phyloP scores from a whole-genome alignment of 1,140 invertebrate genomes.

The Polypedilum vanderplanki region DNA sequence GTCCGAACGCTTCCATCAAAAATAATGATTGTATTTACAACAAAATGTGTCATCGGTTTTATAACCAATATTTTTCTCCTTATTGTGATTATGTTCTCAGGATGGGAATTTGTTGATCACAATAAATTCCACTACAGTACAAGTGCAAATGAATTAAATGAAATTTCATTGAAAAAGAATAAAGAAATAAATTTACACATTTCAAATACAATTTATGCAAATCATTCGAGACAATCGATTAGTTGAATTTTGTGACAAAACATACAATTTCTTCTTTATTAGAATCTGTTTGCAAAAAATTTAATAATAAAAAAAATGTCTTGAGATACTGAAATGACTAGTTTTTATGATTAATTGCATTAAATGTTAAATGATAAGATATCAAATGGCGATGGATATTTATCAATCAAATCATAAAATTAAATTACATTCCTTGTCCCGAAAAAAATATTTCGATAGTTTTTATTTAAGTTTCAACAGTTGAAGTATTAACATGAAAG shows the following conservation, averaged over 20 bases:
- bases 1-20: background rate
- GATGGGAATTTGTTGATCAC: background rate
- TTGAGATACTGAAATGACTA: background rate
- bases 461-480: background rate
- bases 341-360: background rate
- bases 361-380: background rate
- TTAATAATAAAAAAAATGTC: too few relatives aligned
- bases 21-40: background rate
- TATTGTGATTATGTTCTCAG: background rate
- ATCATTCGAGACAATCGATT: too few relatives aligned
- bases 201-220: too few relatives aligned
- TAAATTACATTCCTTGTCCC: conserved; percentile 10
- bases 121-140: background rate
- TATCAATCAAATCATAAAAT: background rate
- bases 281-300: too few relatives aligned
- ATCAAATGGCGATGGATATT: background rate
- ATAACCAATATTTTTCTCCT: background rate
- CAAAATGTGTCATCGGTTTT: background rate
- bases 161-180: too few relatives aligned
- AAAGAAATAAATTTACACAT: too few relatives aligned
- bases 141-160: background rate
- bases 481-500: background rate
- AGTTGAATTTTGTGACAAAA: too few relatives aligned
- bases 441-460: background rate
- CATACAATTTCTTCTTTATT: too few relatives aligned